phyloP scores from a whole-genome alignment of 2,113 vertebrate genomes.

The Agelaius tricolor region DNA sequence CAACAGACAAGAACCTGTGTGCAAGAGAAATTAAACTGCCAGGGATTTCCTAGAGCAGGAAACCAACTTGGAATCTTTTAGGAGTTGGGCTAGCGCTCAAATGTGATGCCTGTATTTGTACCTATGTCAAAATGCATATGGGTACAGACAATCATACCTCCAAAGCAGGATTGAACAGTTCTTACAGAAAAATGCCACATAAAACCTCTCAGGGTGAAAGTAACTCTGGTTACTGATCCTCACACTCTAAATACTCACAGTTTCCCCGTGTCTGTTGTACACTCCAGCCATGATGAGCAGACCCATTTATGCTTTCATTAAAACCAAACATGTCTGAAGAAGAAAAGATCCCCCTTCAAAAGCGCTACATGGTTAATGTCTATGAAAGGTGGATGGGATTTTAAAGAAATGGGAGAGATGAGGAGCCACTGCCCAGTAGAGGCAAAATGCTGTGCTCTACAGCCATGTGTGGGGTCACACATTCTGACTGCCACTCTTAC shows the following conservation, averaged over 20 bases:
- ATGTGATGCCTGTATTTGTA: neutral
- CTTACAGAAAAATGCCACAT: neutral
- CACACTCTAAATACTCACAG: rapidly evolving
- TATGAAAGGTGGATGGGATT: neutral
- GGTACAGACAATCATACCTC: neutral
- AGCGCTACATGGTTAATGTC: neutral
- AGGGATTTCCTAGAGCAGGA: neutral
- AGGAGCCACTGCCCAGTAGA: neutral
- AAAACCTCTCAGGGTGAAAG: neutral
- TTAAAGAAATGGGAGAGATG: neutral
- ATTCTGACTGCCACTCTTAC: neutral
- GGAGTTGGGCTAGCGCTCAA: neutral
- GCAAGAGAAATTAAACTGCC: neutral
- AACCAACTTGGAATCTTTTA: neutral
- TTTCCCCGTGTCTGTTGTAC: neutral
- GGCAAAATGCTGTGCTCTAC: neutral
- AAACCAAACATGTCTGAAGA: neutral
- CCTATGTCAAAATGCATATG: neutral
- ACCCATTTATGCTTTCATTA: neutral
- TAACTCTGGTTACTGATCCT: neutral
- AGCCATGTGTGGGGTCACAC: neutral
- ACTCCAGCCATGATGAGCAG: neutral
- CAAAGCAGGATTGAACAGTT: neutral
- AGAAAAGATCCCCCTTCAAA: neutral
- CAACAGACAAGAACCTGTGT: neutral